A percentile compares a stretch with the other conserved stretches of the same genome.
phyloP scores from a whole-genome alignment of 2,888 invertebrate genomes.

The Polydrusus tereticollis region DNA sequence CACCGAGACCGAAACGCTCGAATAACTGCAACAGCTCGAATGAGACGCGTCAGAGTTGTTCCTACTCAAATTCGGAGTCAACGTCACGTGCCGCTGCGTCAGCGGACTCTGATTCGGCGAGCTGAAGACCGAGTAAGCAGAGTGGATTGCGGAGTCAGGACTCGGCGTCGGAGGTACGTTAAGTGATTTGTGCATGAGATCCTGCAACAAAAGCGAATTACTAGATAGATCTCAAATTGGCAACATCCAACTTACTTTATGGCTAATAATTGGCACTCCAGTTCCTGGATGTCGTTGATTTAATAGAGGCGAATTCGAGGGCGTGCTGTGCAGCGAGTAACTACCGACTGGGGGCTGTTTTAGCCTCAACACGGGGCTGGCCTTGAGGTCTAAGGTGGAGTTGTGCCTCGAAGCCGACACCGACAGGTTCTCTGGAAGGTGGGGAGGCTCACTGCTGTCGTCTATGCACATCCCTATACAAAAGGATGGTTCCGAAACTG shows the following conservation, averaged over 20 bases:
- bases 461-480: constrained; percentile 60
- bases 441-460: constrained; percentile 55
- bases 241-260: constrained; percentile 58
- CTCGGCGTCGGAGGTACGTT: constrained; percentile 84
- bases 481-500: not conserved
- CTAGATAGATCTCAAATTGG: not conserved
- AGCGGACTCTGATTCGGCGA: constrained; percentile 91
- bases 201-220: constrained; percentile 22
- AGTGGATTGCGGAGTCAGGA: constrained; percentile 91
- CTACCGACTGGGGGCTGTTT: constrained; percentile 71
- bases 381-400: constrained; percentile 59
- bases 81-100: constrained; percentile 83
- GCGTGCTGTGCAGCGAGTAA: constrained; percentile 75
- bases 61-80: constrained; percentile 87
- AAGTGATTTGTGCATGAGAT: constrained; percentile 69
- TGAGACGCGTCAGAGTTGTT: constrained; percentile 94
- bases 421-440: constrained; percentile 63
- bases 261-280: constrained; percentile 61
- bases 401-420: constrained; percentile 58
- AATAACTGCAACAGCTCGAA: constrained; percentile 90
- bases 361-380: constrained; percentile 69
- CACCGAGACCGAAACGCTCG: constrained; percentile 73
- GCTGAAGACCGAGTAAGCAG: constrained; percentile 85
- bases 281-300: constrained; percentile 70
- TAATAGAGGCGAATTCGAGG: constrained; percentile 78